Evolutionary conservation across 2,888 invertebrate genomes (phyloP).

Genomic region (Cephus spinipes): DNA sequence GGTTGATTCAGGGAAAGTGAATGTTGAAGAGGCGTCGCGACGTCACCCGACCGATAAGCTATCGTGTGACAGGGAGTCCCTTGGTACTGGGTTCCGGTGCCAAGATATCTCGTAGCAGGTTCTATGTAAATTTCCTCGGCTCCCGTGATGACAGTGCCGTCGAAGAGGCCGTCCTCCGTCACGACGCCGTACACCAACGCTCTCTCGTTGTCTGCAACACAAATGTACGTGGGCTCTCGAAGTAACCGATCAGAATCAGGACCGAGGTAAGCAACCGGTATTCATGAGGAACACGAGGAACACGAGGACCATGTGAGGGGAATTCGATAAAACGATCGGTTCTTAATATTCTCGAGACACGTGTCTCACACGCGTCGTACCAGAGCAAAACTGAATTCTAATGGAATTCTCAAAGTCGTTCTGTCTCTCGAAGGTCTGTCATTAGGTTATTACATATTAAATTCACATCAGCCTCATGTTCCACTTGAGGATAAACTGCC

Average conservation of each 20-base stretch:
- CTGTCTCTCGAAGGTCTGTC: constrained; percentile 18
- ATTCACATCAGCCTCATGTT: constrained; percentile 32
- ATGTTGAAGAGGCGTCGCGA: constrained; percentile 59
- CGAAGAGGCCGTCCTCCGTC: constrained; percentile 86
- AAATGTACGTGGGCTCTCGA: constrained; percentile 23
- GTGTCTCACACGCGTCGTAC: too few species aligned
- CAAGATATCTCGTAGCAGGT: constrained; percentile 75
- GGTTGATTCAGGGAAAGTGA: not conserved
- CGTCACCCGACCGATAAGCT: constrained; percentile 84
- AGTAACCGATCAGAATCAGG: not conserved
- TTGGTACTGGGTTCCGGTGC: constrained; percentile 54
- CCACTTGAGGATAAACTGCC: constrained; percentile 39
- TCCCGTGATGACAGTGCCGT: constrained; percentile 84
- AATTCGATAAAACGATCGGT: too few species aligned
- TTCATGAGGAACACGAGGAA: too few species aligned
- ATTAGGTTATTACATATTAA: constrained; percentile 32
- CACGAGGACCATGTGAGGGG: too few species aligned
- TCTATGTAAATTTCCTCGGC: constrained; percentile 86
- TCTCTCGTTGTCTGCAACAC: constrained; percentile 79
- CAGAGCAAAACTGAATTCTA: too few species aligned
- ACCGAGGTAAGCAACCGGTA: constrained; percentile 28
- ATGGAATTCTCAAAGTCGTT: not conserved
- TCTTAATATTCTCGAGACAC: too few species aligned
- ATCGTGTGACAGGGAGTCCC: constrained; percentile 73
- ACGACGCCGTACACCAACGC: constrained; percentile 86